phyloP scores from a whole-genome alignment of 2,888 invertebrate species.

The Mellilla xanthometata region DNA sequence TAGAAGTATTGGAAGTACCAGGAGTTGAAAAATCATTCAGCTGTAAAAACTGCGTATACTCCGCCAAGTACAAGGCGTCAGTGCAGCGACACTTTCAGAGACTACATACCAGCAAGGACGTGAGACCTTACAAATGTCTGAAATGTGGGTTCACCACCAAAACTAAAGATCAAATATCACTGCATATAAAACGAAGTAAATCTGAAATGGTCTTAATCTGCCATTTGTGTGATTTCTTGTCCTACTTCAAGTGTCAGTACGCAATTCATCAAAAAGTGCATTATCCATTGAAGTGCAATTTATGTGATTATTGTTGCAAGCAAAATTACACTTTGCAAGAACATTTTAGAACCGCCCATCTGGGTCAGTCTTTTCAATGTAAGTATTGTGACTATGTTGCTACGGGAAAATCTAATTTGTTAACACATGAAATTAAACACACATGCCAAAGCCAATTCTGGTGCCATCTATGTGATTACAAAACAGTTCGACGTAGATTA shows the following conservation, averaged over 20 bases:
- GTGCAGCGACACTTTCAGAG: slow-evolving; percentile 65
- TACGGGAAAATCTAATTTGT: slow-evolving; percentile 47
- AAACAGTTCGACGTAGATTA: slow-evolving; percentile 45
- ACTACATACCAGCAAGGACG: slow-evolving; percentile 51
- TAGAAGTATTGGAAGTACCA: slow-evolving; percentile 50
- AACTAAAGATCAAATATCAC: slow-evolving; percentile 62
- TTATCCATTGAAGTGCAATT: slow-evolving; percentile 48
- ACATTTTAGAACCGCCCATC: slow-evolving; percentile 49
- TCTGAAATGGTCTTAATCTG: slow-evolving; percentile 40
- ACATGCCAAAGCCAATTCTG: slow-evolving; percentile 58
- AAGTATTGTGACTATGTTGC: slow-evolving; percentile 54
- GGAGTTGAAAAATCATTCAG: slow-evolving; percentile 52
- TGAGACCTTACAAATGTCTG: slow-evolving; percentile 56
- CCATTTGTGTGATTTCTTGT: slow-evolving; percentile 43
- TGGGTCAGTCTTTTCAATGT: slow-evolving; percentile 56
- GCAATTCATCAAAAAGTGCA: slow-evolving; percentile 58
- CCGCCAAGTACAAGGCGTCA: slow-evolving; percentile 58
- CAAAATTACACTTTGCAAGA: slow-evolving; percentile 57
- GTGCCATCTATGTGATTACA: slow-evolving; percentile 52
- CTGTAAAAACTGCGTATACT: slow-evolving; percentile 54
- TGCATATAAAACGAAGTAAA: slow-evolving; percentile 61
- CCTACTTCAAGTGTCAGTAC: slow-evolving; percentile 54
- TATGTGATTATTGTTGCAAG: slow-evolving; percentile 51
- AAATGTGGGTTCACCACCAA: slow-evolving; percentile 66
- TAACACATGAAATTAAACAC: slow-evolving; percentile 56